Evolutionary conservation across 2,888 invertebrate species (phyloP), one percentile per base, ranked within the genome.

Genomic region (Sialis fuliginosa): DNA sequence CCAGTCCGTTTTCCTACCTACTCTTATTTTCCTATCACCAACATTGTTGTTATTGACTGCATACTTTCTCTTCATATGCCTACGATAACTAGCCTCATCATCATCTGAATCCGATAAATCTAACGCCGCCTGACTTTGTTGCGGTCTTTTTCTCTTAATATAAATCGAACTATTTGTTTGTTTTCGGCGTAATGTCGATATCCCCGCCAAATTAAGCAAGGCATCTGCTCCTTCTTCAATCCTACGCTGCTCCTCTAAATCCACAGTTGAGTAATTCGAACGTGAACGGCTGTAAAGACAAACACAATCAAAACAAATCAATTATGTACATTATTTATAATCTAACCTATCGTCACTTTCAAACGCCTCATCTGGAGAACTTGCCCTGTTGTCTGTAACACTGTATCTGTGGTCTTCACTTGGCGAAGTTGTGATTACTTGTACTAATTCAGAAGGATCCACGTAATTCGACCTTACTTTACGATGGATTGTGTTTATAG

Each of bases 341-440:
- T 13, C 10, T 60, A 53, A 70, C 71, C 68, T 68, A 52, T 75
- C 73, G 55, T 74, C 73, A 51, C 70, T 71, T 53, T 71, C 74
- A 54, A 71, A 71, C n/a, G 72, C 72, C 52, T 72, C 74, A 60
- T 74, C 74, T 10, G 68, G 69, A 47, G 68, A 70, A 48, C 63
- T 63, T 51, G 66, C 46, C 35, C 64, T 54, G 59, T 59, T 32
- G 54, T 54, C 54, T 33, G 71, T 71, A 50, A 78, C 78, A 57
- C 88, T 89, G 68, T 92, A 93, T 46, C 90, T 90, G 66, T 93
- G 92, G 71, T 93, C 93, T 66, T 89, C 88, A 65, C 88, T 89
- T 1, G 90, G 88, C 57, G 85, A 86, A 46, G 82, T 81, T 4
- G 89, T 90, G 56, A 89, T 87, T 53, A 90, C 79, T 56, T 70